Conservation (phyloP, 2,113 vertebrate genomes). For the Eurystomus gularis region DNA sequence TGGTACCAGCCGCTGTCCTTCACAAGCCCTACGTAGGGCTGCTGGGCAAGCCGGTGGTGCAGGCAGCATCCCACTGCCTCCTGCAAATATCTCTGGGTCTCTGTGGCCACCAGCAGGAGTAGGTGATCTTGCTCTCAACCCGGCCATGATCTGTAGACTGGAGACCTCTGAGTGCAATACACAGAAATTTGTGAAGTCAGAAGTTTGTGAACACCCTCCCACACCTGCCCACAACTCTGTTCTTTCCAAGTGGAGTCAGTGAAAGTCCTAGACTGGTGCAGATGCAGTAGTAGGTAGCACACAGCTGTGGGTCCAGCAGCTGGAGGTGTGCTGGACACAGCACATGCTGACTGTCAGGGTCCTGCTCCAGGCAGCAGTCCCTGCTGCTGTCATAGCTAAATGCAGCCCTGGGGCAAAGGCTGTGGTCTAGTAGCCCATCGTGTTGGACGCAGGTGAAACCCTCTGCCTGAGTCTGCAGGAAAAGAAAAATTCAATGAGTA, state of each 20-base stretch:
- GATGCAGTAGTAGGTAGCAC: neutral
- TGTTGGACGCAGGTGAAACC: neutral
- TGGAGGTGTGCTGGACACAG: neutral
- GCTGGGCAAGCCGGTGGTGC: neutral
- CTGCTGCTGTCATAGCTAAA: neutral
- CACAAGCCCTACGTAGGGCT: neutral
- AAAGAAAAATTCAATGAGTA: neutral
- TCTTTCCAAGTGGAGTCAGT: neutral
- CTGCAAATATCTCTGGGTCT: neutral
- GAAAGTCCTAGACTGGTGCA: neutral
- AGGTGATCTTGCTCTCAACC: neutral
- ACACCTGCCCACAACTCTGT: neutral
- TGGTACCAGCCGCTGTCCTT: neutral
- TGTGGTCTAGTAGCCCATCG: neutral
- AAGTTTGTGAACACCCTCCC: fast-evolving
- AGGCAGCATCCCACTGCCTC: neutral
- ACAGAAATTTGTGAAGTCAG: neutral
- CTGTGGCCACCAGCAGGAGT: neutral
- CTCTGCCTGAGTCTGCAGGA: neutral
- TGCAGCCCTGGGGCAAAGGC: neutral
- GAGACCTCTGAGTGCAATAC: neutral
- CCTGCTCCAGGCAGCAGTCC: fast-evolving
- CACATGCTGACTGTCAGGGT: neutral
- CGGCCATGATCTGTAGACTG: fast-evolving
- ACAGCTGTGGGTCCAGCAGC: neutral